Percentiles rank a stretch among this genome's conserved stretches.
Evolutionary conservation across 2,797 vertebrate species (phyloP).

Genomic region (Sternotherus odoratus): DNA sequence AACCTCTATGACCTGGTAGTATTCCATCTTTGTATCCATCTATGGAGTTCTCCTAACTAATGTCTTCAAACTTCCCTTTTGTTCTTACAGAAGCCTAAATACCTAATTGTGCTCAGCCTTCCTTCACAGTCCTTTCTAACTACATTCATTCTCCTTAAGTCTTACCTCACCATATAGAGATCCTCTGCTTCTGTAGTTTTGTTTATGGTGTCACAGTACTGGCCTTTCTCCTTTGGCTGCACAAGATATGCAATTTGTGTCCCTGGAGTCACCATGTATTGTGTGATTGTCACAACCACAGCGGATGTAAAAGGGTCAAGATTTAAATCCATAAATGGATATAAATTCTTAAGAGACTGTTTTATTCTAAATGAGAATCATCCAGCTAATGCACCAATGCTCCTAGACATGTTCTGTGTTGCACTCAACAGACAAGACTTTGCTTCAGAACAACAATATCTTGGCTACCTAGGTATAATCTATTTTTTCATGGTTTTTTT

Average conservation of each 20-base stretch:
- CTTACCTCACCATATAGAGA: conserved; percentile 35
- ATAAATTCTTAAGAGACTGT: conserved; percentile 31
- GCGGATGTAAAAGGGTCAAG: conserved; percentile 19
- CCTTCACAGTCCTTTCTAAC: conserved; percentile 10
- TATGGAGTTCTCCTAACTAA: not conserved
- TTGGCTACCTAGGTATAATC: not conserved
- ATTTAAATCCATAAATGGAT: conserved; percentile 32
- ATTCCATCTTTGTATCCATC: conserved; percentile 6
- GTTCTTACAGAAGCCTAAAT: conserved; percentile 32
- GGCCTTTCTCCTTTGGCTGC: conserved; percentile 55
- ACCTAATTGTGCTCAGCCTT: not conserved
- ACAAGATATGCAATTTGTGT: conserved; percentile 42
- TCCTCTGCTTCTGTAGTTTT: conserved; percentile 53
- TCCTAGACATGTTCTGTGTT: not conserved
- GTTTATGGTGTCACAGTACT: conserved; percentile 67
- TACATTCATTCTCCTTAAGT: not conserved
- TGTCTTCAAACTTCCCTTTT: not conserved
- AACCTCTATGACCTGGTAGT: not conserved
- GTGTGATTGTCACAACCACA: conserved; percentile 55
- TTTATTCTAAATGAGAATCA: conserved; percentile 15
- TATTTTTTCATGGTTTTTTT: conserved; percentile 16
- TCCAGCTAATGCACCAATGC: not conserved
- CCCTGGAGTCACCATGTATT: conserved; percentile 56
- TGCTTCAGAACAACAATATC: conserved; percentile 23
- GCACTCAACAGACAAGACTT: conserved; percentile 23